Base-by-base conservation (phyloP, 64 coral and sea anemone species). In the Orbicella faveolata region DNA sequence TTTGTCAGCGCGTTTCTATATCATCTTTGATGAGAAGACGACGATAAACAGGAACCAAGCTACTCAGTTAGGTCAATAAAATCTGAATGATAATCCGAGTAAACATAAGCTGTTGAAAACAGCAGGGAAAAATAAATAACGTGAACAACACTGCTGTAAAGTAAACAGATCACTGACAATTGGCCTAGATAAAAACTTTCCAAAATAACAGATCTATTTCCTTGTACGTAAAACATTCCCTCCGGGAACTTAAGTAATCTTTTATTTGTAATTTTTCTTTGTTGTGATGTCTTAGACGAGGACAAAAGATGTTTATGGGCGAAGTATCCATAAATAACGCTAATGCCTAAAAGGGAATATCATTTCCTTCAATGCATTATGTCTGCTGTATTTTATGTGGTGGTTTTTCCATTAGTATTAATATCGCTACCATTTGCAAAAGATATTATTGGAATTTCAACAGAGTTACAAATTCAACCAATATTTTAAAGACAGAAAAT, bases 61-160 rank as follows among this genome's bases (percentile, higher is more conserved):
- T 25, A 25, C n/a, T 67, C 18, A 21, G 1, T 21, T 15, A 79
- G 34, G 77, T 57, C 52, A 79, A 79, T 79, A 79, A 79, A 79
- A 79, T 20, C 48, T 59, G 77, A 52, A 81, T 35, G 54, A 81
- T 81, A 34, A 63, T 16, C 2, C 54, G 54, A 59, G 77, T 79
- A 81, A 81, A 81, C 79, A 81, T 34, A 3, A 81, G 79, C 79
- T 81, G 26, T 64, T 57, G 26, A 63, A 30, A 63, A 62, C 54
- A 36, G 57, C 18, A 15, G 79, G 52, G 34, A 62, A 81, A 36
- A 61, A 64, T 33, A 63, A 61, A 81, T 79, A 57, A 81, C 54
- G 8, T 5, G 79, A 81, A 63, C 79, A 63, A 19, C 57, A 59
- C 79, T 81, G 34, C 33, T 1, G 14, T 33, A 81, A 63, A 63